Conservation (phyloP, 2,113 vertebrate species). For the Leucosticte australis region DNA sequence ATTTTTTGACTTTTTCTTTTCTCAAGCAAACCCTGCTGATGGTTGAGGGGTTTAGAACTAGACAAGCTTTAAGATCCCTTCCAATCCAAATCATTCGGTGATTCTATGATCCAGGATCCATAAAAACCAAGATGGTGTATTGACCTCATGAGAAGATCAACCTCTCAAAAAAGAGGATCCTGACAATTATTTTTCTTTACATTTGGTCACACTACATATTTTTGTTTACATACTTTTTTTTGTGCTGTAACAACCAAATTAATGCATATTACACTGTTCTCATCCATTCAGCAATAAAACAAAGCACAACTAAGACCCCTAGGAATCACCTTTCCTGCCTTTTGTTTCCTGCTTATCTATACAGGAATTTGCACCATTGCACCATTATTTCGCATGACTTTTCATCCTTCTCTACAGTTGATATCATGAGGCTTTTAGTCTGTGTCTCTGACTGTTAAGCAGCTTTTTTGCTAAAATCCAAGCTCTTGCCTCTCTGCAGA, state of each 20-base stretch:
- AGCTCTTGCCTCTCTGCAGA: neutral
- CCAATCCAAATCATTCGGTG: neutral
- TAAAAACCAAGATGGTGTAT: neutral
- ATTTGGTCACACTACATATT: neutral
- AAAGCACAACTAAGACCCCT: neutral
- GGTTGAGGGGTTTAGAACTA: neutral
- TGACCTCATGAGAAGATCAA: neutral
- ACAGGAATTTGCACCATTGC: neutral
- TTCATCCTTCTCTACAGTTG: neutral
- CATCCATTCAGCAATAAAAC: neutral
- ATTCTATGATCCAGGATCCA: neutral
- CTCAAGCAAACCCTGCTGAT: neutral
- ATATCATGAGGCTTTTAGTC: neutral
- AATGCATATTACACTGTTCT: neutral
- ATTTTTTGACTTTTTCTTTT: neutral
- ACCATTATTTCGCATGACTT: fast-evolving
- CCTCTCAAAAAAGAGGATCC: neutral
- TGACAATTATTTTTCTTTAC: neutral
- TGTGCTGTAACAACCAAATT: neutral
- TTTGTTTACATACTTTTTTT: neutral
- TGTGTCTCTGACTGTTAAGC: neutral
- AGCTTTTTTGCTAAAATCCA: neutral
- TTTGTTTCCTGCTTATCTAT: neutral
- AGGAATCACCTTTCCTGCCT: neutral
- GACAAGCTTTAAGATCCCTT: neutral